Evolutionary conservation across 2,888 invertebrate genomes (phyloP), one percentile per base, ranked within the genome.

Genomic region (Ctena decussata): DNA sequence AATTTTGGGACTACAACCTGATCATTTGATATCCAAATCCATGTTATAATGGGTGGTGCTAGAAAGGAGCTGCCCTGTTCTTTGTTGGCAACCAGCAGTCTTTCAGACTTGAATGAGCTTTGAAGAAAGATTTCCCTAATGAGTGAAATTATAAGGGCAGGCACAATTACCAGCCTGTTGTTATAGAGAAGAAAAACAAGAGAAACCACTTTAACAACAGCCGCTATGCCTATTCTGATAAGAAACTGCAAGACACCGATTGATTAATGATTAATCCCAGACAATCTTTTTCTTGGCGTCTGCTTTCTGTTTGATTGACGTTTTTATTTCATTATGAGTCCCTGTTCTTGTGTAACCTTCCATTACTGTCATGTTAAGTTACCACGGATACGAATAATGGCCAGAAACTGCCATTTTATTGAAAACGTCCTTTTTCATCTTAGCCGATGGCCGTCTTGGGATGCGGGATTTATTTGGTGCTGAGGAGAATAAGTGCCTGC

Each of bases 261-360:
- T 46, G 46, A 46, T 46, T 46, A 46, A 46, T 8, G 65, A 35
- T 65, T 65, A 65, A 65, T 65, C 35, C 35, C 65, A 65, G 65
- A 65, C 65, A 65, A 65, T 65, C 65, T 65, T 35, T 65, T 65
- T 65, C 65, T 65, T 35, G 65, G 65, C 65, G 65, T 65, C 65
- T 65, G 65, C 24, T 35, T 65, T 65, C 32, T 65, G 65, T 65
- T 35, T 65, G 65, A 65, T 65, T 65, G 65, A 65, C 65, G 35
- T 65, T 65, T 65, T 65, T 65, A 65, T 65, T 65, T 65, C 35
- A 65, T 65, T 65, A 65, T 35, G 8, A 65, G 65, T 30, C 65
- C 8, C 65, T 24, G 65, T 65, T 65, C 65, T 65, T 65, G 65
- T 65, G 65, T 65, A 65, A 65, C 12, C 65, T 35, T 65, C 65